Conservation (phyloP, 2,113 vertebrate species). For the Sterna hirundo region DNA sequence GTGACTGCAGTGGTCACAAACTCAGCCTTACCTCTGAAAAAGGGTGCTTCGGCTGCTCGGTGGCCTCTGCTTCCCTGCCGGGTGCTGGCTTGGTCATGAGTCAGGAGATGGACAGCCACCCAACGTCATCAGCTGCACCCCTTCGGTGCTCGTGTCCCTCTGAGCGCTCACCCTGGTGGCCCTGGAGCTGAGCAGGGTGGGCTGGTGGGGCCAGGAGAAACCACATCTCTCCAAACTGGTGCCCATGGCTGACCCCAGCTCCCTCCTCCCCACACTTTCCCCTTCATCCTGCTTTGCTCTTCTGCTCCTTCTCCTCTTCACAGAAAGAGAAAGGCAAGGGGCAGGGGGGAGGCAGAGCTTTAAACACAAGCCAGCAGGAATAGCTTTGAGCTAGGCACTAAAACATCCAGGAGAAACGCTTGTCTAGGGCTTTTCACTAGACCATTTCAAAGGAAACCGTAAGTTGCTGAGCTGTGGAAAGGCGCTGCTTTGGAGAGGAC, state of each 20-base stretch:
- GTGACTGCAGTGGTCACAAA: neutral
- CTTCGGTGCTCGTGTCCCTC: neutral
- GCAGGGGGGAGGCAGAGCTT: neutral
- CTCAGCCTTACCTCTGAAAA: neutral
- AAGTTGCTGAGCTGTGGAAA: conserved; percentile 15
- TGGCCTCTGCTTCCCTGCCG: neutral
- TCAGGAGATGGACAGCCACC: neutral
- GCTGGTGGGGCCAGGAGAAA: neutral
- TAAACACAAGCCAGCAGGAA: neutral
- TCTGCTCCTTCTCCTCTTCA: neutral
- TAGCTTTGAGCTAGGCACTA: neutral
- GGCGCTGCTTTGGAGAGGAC: neutral
- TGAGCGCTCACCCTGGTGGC: neutral
- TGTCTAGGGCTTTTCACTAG: neutral
- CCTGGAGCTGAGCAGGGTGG: neutral
- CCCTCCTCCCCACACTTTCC: neutral
- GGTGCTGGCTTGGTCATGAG: neutral
- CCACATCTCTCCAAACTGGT: no score
- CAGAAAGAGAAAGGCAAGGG: neutral
- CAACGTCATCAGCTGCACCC: neutral
- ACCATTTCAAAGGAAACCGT: neutral
- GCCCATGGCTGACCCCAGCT: neutral
- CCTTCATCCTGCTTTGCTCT: neutral
- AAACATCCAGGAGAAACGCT: neutral
- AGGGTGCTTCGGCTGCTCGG: neutral